Evolutionary conservation across 2,113 vertebrate genomes (phyloP).

Genomic region (Trogon melanurus): DNA sequence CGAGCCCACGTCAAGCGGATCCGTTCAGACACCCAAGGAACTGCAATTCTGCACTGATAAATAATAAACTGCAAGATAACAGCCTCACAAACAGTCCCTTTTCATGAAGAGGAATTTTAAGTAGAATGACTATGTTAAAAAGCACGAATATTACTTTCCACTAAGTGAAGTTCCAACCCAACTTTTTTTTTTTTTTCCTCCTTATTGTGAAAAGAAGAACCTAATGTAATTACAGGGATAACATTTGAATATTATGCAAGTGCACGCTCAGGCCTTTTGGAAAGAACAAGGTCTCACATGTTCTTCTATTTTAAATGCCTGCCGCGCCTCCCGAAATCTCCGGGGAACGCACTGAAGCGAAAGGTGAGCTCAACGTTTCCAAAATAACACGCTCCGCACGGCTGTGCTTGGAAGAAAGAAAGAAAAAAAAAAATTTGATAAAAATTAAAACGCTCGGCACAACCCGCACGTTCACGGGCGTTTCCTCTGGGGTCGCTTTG

Average conservation of each 20-base stretch:
- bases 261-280: background rate
- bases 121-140: background rate
- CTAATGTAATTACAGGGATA: background rate
- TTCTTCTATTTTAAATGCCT: slow-evolving; percentile 4
- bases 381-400: background rate
- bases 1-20: rapidly evolving
- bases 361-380: slow-evolving; percentile 37
- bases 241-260: background rate
- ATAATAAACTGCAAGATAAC: background rate
- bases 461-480: background rate
- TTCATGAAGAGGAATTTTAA: background rate
- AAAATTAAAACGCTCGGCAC: background rate
- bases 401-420: background rate
- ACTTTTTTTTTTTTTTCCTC: background rate
- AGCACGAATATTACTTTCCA: background rate
- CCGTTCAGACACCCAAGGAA: background rate
- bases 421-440: no score
- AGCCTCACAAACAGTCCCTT: background rate
- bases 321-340: background rate
- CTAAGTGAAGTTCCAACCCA: background rate
- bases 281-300: slow-evolving; percentile 16
- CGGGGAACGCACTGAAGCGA: background rate
- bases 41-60: background rate
- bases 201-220: background rate
- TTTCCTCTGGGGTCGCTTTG: rapidly evolving